Evolutionary conservation across 1,140 invertebrate species (phyloP).

Genomic region (Eumeta japonica): DNA sequence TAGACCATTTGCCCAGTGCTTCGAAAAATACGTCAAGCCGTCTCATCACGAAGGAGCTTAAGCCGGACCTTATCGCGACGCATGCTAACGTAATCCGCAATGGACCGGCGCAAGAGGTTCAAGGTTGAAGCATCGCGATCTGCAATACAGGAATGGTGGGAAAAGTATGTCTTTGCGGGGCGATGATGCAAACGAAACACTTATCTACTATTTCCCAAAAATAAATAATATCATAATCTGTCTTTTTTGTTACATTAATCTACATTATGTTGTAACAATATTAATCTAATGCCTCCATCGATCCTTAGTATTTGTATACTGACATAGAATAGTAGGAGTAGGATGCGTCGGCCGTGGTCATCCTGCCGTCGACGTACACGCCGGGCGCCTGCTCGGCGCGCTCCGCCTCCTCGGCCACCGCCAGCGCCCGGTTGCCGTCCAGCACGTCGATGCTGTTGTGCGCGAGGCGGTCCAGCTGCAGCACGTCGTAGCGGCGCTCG

Average conservation of each 20-base stretch:
- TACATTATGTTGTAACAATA: no score
- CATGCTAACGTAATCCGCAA: no score
- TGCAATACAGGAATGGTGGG: neutral
- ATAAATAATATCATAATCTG: neutral
- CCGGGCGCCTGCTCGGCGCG: conserved; percentile 62
- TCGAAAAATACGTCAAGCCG: no score
- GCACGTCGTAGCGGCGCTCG: conserved; percentile 73
- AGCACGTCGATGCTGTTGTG: conserved; percentile 63
- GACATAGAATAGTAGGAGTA: conserved; percentile 47
- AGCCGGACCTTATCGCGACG: no score
- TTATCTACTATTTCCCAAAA: neutral
- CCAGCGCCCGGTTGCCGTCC: conserved; percentile 74
- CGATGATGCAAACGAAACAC: no score
- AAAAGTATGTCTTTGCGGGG: neutral
- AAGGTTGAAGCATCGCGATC: no score
- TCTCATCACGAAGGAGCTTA: no score
- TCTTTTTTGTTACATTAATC: no score
- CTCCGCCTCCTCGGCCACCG: conserved; percentile 76
- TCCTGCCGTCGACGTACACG: conserved; percentile 39
- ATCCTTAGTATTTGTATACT: conserved; percentile 18
- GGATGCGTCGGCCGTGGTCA: conserved; percentile 42
- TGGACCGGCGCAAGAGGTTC: no score
- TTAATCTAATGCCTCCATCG: no score
- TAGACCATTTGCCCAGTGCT: no score
- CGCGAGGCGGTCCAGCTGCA: conserved; percentile 65